phyloP scores from a whole-genome alignment of 2,113 vertebrate species.

The Grallaria varia region DNA sequence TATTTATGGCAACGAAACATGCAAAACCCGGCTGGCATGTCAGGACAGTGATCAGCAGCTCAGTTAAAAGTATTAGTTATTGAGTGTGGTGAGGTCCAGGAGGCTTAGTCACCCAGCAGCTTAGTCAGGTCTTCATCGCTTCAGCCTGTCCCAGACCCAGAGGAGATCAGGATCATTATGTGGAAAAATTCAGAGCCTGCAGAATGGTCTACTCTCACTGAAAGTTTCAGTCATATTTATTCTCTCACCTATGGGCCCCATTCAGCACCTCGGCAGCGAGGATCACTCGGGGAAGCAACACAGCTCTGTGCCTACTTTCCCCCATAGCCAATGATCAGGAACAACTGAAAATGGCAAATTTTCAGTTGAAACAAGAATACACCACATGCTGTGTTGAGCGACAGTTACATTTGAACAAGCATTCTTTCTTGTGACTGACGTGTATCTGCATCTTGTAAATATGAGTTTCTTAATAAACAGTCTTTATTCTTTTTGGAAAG shows the following conservation, averaged over 20 bases:
- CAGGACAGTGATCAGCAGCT: neutral
- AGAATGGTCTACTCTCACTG: neutral
- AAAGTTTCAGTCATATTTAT: neutral
- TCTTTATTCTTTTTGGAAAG: neutral
- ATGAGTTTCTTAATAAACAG: neutral
- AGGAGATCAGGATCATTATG: neutral
- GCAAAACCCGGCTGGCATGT: neutral
- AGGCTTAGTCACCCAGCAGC: neutral
- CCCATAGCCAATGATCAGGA: neutral
- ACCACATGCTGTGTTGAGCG: rapidly evolving
- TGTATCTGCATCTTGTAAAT: neutral
- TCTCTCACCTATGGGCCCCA: neutral
- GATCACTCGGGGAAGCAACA: rapidly evolving
- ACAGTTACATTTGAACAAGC: rapidly evolving
- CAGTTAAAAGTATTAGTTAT: neutral
- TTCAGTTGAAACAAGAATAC: neutral
- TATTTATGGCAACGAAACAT: neutral
- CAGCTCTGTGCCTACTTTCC: neutral
- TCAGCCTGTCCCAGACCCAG: neutral
- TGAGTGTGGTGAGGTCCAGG: neutral
- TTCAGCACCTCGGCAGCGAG: neutral
- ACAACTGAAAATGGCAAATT: neutral
- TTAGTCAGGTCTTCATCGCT: neutral
- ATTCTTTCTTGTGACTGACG: neutral
- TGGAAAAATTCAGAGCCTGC: neutral